Conservation (phyloP, 2,888 invertebrate species). For the Notodonta dromedarius region DNA sequence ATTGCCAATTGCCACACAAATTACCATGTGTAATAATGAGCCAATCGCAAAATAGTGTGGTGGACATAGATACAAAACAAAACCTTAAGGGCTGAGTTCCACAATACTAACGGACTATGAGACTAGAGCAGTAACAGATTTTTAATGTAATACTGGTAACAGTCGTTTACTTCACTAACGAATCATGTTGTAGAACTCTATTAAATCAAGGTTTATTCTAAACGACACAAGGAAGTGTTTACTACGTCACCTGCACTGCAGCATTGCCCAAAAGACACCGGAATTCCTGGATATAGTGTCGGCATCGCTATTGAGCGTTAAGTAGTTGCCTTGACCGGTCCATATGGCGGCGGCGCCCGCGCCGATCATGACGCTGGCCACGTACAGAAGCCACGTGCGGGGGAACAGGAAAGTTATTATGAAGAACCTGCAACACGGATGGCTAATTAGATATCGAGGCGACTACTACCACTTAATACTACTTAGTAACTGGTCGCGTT, state of each 20-base stretch:
- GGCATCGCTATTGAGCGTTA: constrained; percentile 95
- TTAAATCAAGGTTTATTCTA: background rate
- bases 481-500: too few species aligned
- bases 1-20: too few species aligned
- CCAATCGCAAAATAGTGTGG: too few species aligned
- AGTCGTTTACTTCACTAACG: too few species aligned
- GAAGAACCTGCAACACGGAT: constrained; percentile 89
- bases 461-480: too few species aligned
- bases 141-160: too few species aligned
- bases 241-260: constrained; percentile 91
- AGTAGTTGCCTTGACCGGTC: constrained; percentile 95
- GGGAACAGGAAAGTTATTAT: constrained; percentile 95
- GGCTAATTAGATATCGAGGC: background rate
- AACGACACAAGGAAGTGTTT: constrained; percentile 9
- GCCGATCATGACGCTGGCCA: constrained; percentile 93
- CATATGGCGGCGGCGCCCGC: constrained; percentile 97
- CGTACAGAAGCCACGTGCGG: constrained; percentile 92
- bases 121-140: too few species aligned
- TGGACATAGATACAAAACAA: too few species aligned
- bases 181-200: background rate
- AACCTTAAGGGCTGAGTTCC: too few species aligned
- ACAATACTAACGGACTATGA: too few species aligned
- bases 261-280: constrained; percentile 98
- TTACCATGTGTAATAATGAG: too few species aligned
- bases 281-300: constrained; percentile 96